Evolutionary conservation across 1,140 invertebrate species (phyloP).

Genomic region (Stenopsyche tienmushanensis): DNA sequence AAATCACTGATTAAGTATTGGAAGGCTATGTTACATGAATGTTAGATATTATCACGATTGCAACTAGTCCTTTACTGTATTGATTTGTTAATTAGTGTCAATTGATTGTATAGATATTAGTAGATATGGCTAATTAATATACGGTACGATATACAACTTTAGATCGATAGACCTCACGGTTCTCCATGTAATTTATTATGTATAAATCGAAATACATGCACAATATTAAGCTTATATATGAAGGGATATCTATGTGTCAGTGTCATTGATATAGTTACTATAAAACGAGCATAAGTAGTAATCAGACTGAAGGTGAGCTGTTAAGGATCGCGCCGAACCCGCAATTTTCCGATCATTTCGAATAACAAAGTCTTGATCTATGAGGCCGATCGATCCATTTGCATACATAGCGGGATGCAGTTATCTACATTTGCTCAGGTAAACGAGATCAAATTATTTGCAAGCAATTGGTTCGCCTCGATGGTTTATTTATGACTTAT

Average conservation of each 20-base stretch:
- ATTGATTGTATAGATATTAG: background rate
- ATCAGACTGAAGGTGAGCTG: constrained; percentile 3
- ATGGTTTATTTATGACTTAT: constrained; percentile 24
- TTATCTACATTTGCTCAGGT: background rate
- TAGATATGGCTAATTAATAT: background rate
- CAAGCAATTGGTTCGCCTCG: background rate
- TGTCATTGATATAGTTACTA: too few relatives aligned
- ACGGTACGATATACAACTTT: background rate
- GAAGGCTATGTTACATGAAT: too few relatives aligned
- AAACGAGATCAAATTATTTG: constrained; percentile 17
- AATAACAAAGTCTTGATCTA: constrained; percentile 34
- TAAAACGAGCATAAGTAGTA: constrained; percentile 12
- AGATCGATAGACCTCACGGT: too few relatives aligned
- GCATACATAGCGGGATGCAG: constrained; percentile 17
- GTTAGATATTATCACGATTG: constrained; percentile 6
- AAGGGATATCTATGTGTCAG: too few relatives aligned
- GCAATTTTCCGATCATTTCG: constrained; percentile 36
- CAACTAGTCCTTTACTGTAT: background rate
- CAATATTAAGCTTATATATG: background rate
- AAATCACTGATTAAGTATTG: too few relatives aligned
- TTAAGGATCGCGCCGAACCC: constrained; percentile 17
- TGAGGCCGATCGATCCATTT: constrained; percentile 19
- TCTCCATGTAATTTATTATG: background rate
- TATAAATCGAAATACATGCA: background rate
- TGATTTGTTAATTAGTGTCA: background rate